phyloP scores from a whole-genome alignment of 2,113 vertebrate species.

The Eira barbara region DNA sequence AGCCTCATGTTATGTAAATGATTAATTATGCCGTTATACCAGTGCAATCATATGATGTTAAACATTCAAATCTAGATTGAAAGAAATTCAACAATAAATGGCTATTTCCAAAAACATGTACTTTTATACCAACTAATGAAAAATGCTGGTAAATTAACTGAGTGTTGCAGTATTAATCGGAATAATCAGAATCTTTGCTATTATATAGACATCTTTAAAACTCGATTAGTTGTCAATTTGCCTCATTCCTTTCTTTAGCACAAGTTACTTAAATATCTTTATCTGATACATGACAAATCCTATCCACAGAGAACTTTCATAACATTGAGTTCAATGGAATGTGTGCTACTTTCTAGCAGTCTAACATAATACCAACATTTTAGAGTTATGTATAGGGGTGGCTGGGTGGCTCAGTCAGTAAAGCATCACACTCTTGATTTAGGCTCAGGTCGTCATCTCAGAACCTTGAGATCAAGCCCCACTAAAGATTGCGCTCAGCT shows the following conservation, averaged over 20 bases:
- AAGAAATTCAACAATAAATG: background rate
- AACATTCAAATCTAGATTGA: background rate
- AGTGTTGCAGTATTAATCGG: background rate
- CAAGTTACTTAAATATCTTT: background rate
- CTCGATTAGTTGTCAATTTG: background rate
- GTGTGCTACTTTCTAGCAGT: background rate
- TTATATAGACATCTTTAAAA: background rate
- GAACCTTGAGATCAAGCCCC: background rate
- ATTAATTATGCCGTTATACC: background rate
- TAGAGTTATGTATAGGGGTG: background rate
- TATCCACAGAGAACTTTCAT: background rate
- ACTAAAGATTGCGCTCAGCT: fast-evolving
- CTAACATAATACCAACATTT: background rate
- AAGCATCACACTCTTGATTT: background rate
- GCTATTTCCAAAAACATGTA: background rate
- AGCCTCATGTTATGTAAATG: background rate
- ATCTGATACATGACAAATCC: fast-evolving
- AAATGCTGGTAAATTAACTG: background rate
- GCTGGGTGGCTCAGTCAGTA: background rate
- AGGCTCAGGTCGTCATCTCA: background rate
- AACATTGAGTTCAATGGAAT: background rate
- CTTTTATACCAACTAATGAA: background rate
- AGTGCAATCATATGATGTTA: background rate
- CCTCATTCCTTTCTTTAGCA: background rate
- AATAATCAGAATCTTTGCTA: background rate